Base-by-base conservation (phyloP, 2,113 vertebrate species). In the Egretta garzetta region DNA sequence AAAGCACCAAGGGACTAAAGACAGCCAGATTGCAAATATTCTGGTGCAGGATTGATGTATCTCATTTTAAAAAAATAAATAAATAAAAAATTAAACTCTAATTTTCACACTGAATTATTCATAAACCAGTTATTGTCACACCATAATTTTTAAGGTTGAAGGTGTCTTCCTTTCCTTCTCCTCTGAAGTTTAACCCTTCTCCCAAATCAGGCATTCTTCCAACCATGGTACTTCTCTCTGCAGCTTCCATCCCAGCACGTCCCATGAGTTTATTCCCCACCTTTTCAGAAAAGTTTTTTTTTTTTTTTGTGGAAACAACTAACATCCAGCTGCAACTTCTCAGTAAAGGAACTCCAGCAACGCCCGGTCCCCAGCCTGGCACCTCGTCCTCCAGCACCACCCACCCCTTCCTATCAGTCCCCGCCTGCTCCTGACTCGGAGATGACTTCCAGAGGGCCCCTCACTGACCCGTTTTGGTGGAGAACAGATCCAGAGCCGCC, bases 341-440 rank as follows among this genome's bases (percentile, higher is more conserved):
- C 16, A 18, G 21, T 32, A 14, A 2, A 70, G 55, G 37, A 70
- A 23, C 37, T 47, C 49, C 8, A 10, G 4, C 0, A 2, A n/a
- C 7, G 52, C 8, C 53, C 45, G 2, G 45, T 43, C 17, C 60
- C 21, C 68, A 37, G 60, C 26, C 43, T 9, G 43, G 14, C 35
- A 17, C 2, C 59, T 64, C 13, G 3, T 14, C 39, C 28, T 33
- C 32, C 24, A 8, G 39, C 49, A 41, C 27, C 85, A 52, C 53
- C 12, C 63, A 14, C 10, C n/a, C 3, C 5, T 2, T 24, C 10
- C 2, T 6, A 10, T 4, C 12, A 1, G 35, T 1, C 53, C 35
- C 66, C 59, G 17, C 3, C 59, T 7, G 5, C 68, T 74, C 45
- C 74, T 5, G 8, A 27, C 21, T 35, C 55, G 21, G n/a, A 62